A percentile compares a stretch with the other conserved stretches of the same genome.
These are phyloP conservation scores for Anomalospiza imberbis DNA, from an alignment of 2,797 vertebrate genomes.

Conservation along the genomic window DNA sequence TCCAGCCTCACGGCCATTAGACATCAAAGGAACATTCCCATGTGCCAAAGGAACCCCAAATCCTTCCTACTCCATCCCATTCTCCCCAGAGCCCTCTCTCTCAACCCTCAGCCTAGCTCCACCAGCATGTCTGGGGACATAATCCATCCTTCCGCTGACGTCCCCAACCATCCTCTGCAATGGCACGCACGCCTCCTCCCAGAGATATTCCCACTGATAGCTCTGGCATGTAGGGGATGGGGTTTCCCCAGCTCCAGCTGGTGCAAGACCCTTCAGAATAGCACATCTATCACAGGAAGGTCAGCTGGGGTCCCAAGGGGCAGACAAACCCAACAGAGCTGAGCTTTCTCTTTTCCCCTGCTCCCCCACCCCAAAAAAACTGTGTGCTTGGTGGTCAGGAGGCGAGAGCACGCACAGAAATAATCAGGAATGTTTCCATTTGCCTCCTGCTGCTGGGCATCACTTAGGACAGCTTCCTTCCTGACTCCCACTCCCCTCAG, in stretches of 20 bases:
- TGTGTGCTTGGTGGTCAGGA: not conserved
- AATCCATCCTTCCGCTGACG: not conserved
- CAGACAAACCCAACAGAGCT: not conserved
- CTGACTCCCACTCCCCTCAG: not conserved
- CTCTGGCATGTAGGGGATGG: not conserved
- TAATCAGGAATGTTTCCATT: not conserved
- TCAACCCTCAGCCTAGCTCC: not conserved
- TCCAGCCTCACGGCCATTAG: not conserved
- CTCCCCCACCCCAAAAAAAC: not conserved
- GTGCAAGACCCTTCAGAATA: not conserved
- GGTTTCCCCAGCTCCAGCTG: not conserved
- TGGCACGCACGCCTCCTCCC: rapidly evolving
- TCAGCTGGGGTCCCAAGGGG: not conserved
- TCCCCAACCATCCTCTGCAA: not conserved
- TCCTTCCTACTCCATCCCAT: not conserved
- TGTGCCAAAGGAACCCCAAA: not conserved
- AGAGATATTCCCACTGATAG: not conserved
- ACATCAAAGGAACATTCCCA: not conserved
- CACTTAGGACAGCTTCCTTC: not conserved
- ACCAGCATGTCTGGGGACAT: not conserved
- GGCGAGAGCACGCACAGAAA: not conserved
- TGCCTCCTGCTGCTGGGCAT: not conserved
- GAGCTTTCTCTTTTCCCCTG: not conserved
- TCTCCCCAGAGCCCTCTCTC: not conserved
- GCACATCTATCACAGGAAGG: not conserved